Base-by-base conservation (phyloP, 2,888 invertebrate species). In the Cheilosia urbana region DNA sequence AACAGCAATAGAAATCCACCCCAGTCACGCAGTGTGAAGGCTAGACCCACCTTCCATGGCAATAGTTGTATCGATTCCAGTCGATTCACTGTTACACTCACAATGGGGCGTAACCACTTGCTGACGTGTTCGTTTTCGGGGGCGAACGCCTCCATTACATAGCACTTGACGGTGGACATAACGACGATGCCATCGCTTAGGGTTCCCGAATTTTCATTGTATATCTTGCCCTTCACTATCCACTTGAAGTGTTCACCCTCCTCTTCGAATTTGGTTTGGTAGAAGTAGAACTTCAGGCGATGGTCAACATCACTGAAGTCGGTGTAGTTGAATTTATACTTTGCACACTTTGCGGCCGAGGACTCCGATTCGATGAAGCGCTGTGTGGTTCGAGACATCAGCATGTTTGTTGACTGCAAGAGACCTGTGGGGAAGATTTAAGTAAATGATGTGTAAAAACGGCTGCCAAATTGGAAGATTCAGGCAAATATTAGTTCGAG, bases 251-350 rank as follows among this genome's bases (percentile, higher is more conserved):
- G 93, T 89, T 94, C 94, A 37, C 92, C 92, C 75, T 93, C 91
- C 80, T 93, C 93, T 84, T 94, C 93, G 87, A 94, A 94, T 88
- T 94, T 91, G 78, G 91, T 92, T 87, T 94, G 92, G 89, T 93
- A 93, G 45, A 94, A 92, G 89, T 93, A 93, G 4, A 94, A 90
- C 88, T 94, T 94, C n/a, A 94, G 90, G 60, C 94, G 93, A 88
- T 94, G 94, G 90, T 94, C 94, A 19, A 94, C 91, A 87, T 93
- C 92, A 77, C 92, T 91, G 71, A 94, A 94, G 88, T 94, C 93
- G 6, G 89, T 92, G 87, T 93, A 94, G 42, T 93, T 94, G 87
- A 94, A 94, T 88, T 93, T 93, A 87, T 93, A 93, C 21, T 88
- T 87, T 40, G 88, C 89, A 73, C 73, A 84, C 30, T 87, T 78